Percentiles rank a stretch among this genome's conserved stretches.
phyloP scores from a whole-genome alignment of 1,140 invertebrate species.

The Epicauta chinensis region DNA sequence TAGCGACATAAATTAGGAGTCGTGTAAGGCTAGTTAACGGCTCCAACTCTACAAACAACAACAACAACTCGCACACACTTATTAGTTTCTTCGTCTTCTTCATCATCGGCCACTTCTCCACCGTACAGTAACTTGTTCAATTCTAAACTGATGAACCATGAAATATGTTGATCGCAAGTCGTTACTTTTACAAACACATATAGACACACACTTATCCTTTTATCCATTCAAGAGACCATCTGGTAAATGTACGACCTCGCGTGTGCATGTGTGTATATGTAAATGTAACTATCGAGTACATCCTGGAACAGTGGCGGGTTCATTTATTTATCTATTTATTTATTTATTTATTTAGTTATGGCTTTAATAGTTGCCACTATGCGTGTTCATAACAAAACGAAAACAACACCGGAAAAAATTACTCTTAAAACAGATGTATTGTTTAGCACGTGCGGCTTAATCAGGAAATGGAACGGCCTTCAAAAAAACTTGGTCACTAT shows the following conservation, averaged over 20 bases:
- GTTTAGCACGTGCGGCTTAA: no score
- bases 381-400: no score
- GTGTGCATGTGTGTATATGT: background rate
- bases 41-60: background rate
- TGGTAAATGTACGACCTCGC: slow-evolving; percentile 1
- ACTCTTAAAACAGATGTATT: no score
- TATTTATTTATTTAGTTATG: background rate
- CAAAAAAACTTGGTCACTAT: no score
- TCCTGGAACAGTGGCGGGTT: background rate
- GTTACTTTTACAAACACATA: slow-evolving; percentile 2
- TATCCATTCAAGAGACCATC: slow-evolving; percentile 2
- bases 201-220: background rate
- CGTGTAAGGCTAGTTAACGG: slow-evolving; percentile 13
- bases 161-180: slow-evolving; percentile 9
- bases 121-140: no score
- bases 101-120: no score
- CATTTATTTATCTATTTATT: background rate
- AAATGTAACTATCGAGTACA: background rate
- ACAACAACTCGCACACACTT: no score
- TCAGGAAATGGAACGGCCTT: no score
- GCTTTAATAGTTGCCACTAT: background rate
- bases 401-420: no score
- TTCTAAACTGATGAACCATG: slow-evolving; percentile 11
- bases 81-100: no score
- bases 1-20: slow-evolving; percentile 11